phyloP scores from a whole-genome alignment of 2,888 invertebrate species.

The Adineta ricciae region DNA sequence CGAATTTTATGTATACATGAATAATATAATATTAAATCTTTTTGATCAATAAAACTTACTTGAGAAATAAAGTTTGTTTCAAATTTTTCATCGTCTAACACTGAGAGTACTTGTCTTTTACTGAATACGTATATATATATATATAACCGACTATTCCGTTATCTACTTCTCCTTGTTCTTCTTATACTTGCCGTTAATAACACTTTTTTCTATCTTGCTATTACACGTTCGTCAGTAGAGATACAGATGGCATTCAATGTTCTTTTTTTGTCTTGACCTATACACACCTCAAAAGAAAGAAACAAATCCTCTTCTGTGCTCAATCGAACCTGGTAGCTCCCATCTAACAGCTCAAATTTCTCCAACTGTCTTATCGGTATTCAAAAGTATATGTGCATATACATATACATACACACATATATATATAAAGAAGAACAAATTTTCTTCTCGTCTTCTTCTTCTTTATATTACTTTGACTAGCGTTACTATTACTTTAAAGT shows the following conservation, averaged over 20 bases:
- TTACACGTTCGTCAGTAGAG: background rate
- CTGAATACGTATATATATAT: background rate
- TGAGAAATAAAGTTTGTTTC: background rate
- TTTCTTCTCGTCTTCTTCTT: background rate
- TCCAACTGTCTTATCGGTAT: background rate
- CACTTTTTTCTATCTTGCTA: background rate
- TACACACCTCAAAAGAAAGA: background rate
- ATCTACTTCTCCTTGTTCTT: background rate
- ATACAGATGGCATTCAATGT: background rate
- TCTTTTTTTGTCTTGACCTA: conserved; percentile 8
- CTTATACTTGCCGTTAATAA: background rate
- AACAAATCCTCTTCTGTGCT: background rate
- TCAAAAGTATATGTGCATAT: background rate
- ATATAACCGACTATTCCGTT: background rate
- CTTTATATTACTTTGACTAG: conserved; percentile 11
- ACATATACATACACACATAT: too few relatives aligned
- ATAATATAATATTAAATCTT: background rate
- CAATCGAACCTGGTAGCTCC: background rate
- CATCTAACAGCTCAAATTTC: background rate
- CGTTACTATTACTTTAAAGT: conserved; percentile 11
- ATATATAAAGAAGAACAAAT: background rate
- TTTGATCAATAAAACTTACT: background rate
- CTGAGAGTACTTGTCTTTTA: background rate
- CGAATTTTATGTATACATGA: background rate
- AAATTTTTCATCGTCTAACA: background rate